Evolutionary conservation across 2,888 invertebrate species (phyloP), one percentile per base, ranked within the genome.

Genomic region (Sepioteuthis lessoniana): DNA sequence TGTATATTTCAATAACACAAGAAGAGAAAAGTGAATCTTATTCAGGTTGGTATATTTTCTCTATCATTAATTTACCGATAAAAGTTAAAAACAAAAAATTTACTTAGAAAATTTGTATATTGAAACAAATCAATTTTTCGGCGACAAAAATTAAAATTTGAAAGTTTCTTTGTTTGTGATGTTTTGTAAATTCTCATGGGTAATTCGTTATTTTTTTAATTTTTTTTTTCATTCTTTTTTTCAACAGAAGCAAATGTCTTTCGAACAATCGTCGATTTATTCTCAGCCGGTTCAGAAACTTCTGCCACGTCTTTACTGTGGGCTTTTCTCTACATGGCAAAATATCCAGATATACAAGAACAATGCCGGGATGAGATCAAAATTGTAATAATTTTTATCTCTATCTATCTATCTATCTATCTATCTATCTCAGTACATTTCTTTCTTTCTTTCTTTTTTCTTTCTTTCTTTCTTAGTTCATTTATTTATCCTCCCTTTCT

Each of bases 221-320:
- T 10, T n/a, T 76, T n/a, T 76, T 76, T 31, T 31, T 76, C 4
- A 8, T 16, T 76, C 8, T n/a, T 35, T 76, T 35, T 35, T 55
- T 76, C 38, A 93, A 46, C 94, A 96, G 96, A 95, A 90, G 94
- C 95, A 0, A 96, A 95, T 76, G 94, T 96, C 19, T 95, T 95
- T 94, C 96, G 95, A 92, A 95, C 95, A 3, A 96, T 96, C 7
- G 95, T 96, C 0, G 96, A 96, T 93, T 94, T 96, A 90, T 96
- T 96, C 50, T 94, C 96, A 93, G 96, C 96, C 5, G 96, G 96
- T 31, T 96, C 96, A 7, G 96, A 96, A 91, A 96, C 96, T 16
- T 96, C 96, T 0, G 96, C 96, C 8, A 96, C 96, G 37, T 95
- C 96, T 46, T 94, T 96, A 3, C 95, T 95, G 94, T 96, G 96